A percentile compares a stretch with the other conserved stretches of the same genome.
phyloP scores from a whole-genome alignment of 2,888 invertebrate genomes.

The Neocrepidodera transversa region DNA sequence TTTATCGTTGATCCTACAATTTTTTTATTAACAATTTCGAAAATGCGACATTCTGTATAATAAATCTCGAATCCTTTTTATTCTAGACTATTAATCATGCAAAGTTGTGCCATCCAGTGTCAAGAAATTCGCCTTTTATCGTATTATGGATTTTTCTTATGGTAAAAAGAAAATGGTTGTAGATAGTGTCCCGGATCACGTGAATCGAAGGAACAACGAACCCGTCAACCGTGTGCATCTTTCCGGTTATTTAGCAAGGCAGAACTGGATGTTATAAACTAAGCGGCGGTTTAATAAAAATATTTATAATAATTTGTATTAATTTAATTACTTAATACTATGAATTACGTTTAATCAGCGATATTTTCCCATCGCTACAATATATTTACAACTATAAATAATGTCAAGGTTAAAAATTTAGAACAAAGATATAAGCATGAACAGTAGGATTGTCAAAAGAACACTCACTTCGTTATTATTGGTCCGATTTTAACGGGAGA shows the following conservation, averaged over 20 bases:
- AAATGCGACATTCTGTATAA: not conserved
- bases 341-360: no score
- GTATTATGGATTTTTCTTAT: slow-evolving; percentile 27
- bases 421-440: not conserved
- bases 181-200: slow-evolving; percentile 23
- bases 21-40: no score
- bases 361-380: not conserved
- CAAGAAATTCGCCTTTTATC: slow-evolving; percentile 37
- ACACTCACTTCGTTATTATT: no score
- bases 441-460: not conserved
- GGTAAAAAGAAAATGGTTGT: slow-evolving; percentile 8
- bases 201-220: slow-evolving; percentile 18
- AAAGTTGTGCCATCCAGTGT: slow-evolving; percentile 44
- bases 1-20: no score
- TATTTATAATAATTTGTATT: no score
- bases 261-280: not conserved
- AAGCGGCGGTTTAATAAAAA: not conserved
- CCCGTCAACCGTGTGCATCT: slow-evolving; percentile 24
- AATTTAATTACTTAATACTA: no score
- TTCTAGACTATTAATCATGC: slow-evolving; percentile 37
- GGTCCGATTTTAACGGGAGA: no score
- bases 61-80: slow-evolving; percentile 18
- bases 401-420: no score
- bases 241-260: slow-evolving; percentile 15
- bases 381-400: not conserved